A percentile compares a stretch with the other conserved stretches of the same genome.
Conservation (phyloP, 2,797 vertebrate species). For the Pantherophis alleghaniensis region DNA sequence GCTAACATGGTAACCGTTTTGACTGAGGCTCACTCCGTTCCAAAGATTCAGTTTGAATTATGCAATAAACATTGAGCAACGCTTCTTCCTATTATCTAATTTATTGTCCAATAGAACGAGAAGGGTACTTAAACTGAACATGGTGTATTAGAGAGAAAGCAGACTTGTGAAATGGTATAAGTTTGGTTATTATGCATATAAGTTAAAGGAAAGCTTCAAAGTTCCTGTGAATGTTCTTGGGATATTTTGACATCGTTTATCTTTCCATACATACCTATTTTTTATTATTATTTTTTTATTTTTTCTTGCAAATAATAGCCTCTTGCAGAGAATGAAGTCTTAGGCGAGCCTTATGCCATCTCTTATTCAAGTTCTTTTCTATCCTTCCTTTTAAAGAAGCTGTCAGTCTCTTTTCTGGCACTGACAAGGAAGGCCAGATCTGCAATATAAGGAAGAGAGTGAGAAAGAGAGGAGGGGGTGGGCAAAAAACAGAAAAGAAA, state of each 20-base stretch:
- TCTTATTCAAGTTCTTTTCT: slow-evolving; percentile 91
- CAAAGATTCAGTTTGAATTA: slow-evolving; percentile 32
- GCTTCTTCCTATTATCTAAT: slow-evolving; percentile 39
- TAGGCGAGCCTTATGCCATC: slow-evolving; percentile 83
- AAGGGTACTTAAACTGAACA: background rate
- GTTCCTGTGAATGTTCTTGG: slow-evolving; percentile 75
- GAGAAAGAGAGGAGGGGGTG: slow-evolving; percentile 66
- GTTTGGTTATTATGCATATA: slow-evolving; percentile 56
- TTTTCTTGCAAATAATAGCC: slow-evolving; percentile 80
- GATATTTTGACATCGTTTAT: slow-evolving; percentile 82
- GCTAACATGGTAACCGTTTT: background rate
- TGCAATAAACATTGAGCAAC: slow-evolving; percentile 36
- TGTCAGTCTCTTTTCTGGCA: slow-evolving; percentile 91
- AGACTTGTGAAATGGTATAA: slow-evolving; percentile 56
- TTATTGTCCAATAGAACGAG: slow-evolving; percentile 44
- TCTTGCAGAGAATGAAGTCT: slow-evolving; percentile 76
- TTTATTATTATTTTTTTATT: slow-evolving; percentile 71
- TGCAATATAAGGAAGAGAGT: slow-evolving; percentile 83
- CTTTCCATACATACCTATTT: slow-evolving; percentile 80
- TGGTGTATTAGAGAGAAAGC: slow-evolving; percentile 53
- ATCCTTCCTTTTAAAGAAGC: slow-evolving; percentile 92
- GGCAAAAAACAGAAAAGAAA: background rate
- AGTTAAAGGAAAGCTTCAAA: slow-evolving; percentile 70
- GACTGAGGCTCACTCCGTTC: background rate
- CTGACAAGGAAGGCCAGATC: slow-evolving; percentile 89